Evolutionary conservation across 2,113 vertebrate genomes (phyloP).

Genomic region (Hassar affinis): DNA sequence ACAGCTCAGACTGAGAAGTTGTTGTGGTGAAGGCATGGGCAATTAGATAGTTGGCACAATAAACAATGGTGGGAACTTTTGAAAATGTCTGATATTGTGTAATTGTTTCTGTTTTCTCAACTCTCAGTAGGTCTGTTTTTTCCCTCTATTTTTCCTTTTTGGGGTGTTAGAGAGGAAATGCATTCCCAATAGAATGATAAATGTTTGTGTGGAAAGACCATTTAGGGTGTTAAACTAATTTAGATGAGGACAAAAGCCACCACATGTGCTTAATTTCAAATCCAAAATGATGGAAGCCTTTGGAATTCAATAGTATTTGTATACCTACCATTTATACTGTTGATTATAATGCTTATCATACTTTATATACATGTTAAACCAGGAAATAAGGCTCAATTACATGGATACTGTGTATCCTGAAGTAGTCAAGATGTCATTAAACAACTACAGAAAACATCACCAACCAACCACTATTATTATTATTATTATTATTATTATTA

Average conservation of each 20-base stretch:
- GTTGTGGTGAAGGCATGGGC: slow-evolving; percentile 44
- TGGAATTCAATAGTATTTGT: slow-evolving; percentile 74
- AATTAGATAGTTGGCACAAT: slow-evolving; percentile 44
- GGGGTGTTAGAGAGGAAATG: slow-evolving; percentile 38
- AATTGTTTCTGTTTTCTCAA: slow-evolving; percentile 34
- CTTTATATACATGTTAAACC: slow-evolving; percentile 78
- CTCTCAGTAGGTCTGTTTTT: slow-evolving; percentile 24
- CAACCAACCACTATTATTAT: neutral
- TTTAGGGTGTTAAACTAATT: slow-evolving; percentile 55
- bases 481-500: slow-evolving; percentile 61
- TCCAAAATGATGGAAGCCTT: slow-evolving; percentile 68
- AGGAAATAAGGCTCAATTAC: slow-evolving; percentile 90
- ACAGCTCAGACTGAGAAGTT: neutral
- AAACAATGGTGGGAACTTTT: slow-evolving; percentile 42
- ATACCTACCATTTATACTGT: slow-evolving; percentile 66
- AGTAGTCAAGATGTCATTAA: slow-evolving; percentile 83
- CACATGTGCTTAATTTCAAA: slow-evolving; percentile 61
- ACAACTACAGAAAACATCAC: slow-evolving; percentile 63
- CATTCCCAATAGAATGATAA: slow-evolving; percentile 57
- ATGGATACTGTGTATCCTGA: slow-evolving; percentile 99
- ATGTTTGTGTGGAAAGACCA: slow-evolving; percentile 65
- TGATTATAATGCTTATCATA: slow-evolving; percentile 65
- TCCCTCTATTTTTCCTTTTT: slow-evolving; percentile 7
- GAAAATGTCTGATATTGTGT: slow-evolving; percentile 36
- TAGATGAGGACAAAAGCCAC: slow-evolving; percentile 60